Evolutionary conservation across 2,113 vertebrate genomes (phyloP), one percentile per base, ranked within the genome.

Genomic region (Carlito syrichta): DNA sequence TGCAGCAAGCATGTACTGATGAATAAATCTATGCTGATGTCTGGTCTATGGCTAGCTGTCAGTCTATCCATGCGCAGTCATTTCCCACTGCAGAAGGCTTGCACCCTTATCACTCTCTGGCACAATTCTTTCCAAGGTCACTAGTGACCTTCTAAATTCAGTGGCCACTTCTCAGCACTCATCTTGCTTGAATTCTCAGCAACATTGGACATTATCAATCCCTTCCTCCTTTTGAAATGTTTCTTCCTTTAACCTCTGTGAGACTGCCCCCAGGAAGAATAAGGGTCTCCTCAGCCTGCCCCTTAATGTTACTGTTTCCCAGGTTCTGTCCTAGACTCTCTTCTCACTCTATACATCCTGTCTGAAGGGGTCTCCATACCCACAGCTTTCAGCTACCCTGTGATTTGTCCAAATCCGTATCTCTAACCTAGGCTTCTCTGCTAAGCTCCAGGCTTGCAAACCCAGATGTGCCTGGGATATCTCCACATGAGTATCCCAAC

Each of bases 151-250:
- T 20, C 45, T 91, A 27, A 87, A 50, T 89, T 74, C 81, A 86
- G 0, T 25, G n/a, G 56, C 40, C 50, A 13, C 43, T 93, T 89
- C 81, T 78, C 79, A 86, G 20, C 17, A 6, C 9, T n/a, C n/a
- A 20, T 71, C 71, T 87, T 52, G 25, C 58, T n/a, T 54, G 30
- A 88, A 78, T 82, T 69, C 68, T 91, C 32, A 66, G 58, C 54
- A 92, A 77, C 94, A 52, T 0, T 93, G 23, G 48, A 77, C 56
- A 62, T 50, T 54, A 6, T 43, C 0, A 0, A 12, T 45, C 22
- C 43, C 77, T 73, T 45, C 52, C n/a, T 95, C 78, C 23, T 92
- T 87, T 62, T 79, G 89, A 94, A 93, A 79, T 77, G 77, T 56
- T 89, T 74, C 45, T 38, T 68, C 63, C 79, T 52, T 95, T 94